Evolutionary conservation across 2,888 invertebrate species (phyloP).

Genomic region (Tinea trinotella): DNA sequence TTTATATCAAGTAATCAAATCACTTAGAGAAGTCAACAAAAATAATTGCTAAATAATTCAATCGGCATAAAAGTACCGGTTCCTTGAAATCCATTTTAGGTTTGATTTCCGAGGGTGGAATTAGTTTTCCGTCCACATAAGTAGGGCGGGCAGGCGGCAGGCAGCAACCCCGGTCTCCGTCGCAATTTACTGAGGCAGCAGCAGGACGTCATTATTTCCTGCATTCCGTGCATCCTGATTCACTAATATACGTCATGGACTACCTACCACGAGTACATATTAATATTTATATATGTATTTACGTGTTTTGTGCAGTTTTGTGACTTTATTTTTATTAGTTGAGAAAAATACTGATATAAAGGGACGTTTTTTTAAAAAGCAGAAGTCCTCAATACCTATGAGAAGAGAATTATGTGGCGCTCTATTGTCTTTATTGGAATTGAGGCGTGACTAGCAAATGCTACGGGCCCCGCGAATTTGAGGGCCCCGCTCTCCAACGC

Average conservation of each 20-base stretch:
- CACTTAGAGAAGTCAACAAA: neutral
- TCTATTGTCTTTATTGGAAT: too few relatives aligned
- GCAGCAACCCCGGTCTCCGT: slow-evolving; percentile 33
- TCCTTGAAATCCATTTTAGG: slow-evolving; percentile 7
- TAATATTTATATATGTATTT: neutral
- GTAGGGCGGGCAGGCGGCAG: slow-evolving; percentile 12
- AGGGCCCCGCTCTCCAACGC: too few relatives aligned
- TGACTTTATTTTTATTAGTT: too few relatives aligned
- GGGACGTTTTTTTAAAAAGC: too few relatives aligned
- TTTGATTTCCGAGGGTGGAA: slow-evolving; percentile 17
- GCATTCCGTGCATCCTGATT: slow-evolving; percentile 29
- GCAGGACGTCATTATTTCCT: slow-evolving; percentile 59
- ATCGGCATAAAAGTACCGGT: slow-evolving; percentile 8
- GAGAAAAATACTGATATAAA: too few relatives aligned
- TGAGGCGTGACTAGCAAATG: too few relatives aligned
- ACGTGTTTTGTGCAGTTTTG: too few relatives aligned
- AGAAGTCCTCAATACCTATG: too few relatives aligned
- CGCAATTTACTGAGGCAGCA: slow-evolving; percentile 42
- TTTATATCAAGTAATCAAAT: too few relatives aligned
- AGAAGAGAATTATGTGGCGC: too few relatives aligned
- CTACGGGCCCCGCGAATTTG: too few relatives aligned
- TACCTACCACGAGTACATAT: neutral
- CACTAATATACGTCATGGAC: slow-evolving; percentile 1
- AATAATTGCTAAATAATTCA: slow-evolving; percentile 16
- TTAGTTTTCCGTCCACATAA: slow-evolving; percentile 35